Base-by-base conservation (phyloP, 2,888 invertebrate genomes). In the Plusia festucae region DNA sequence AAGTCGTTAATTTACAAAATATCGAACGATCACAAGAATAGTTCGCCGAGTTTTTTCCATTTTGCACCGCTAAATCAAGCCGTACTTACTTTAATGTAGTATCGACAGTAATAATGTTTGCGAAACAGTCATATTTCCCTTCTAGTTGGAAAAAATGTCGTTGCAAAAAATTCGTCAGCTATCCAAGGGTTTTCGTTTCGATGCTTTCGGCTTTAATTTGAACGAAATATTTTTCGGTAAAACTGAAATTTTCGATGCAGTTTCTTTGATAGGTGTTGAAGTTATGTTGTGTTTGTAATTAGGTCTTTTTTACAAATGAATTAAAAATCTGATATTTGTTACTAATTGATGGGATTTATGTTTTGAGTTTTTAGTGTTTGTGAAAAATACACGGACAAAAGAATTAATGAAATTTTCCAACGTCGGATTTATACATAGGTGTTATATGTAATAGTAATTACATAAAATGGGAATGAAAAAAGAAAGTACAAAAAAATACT, bases 101-200 rank as follows among this genome's bases (percentile, higher is more conserved):
- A 90, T 91, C 91, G 91, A 87, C 85, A 84, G 86, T 87, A 90
- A 90, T 90, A 89, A 89, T 89, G 85, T 88, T 86, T 82, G 70
- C 75, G 56, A 75, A 67, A 70, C 70, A 62, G 70, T 68, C 71
- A 79, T 76, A 80, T 73, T 81, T 81, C 59, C 70, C 52, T 61
- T 66, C 57, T 20, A 56, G 56, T 9, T 22, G 27, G 49, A 5
- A 59, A 49, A 76, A 73, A 73, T 63, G 16, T 69, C 20, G 58
- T 15, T 57, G 56, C 32, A 60, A 70, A 53, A 74, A 60, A 49
- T 64, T 24, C 51, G 59, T 49, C 51, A 32, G 58, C 65, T 60
- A 49, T 55, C 60, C 60, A 59, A 60, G 57, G 54, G 60, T 69
- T 85, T 80, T 65, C 79, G 69, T 64, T 56, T 61, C 70, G 74